phyloP scores from a whole-genome alignment of 2,888 invertebrate genomes.

The Mimas tiliae region DNA sequence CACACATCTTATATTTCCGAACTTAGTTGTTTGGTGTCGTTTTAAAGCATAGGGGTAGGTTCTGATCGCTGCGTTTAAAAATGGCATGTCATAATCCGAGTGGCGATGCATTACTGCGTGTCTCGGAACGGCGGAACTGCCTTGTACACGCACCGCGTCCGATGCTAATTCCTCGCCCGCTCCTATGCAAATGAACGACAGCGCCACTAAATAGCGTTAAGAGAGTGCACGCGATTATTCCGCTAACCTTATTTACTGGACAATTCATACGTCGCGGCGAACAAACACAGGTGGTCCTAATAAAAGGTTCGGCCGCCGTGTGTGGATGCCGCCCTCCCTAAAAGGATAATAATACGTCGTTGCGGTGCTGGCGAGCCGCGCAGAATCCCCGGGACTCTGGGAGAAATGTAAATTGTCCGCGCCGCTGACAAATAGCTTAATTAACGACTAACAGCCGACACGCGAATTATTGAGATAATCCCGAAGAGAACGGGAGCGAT shows the following conservation, averaged over 20 bases:
- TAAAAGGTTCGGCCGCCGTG: slow-evolving; percentile 77
- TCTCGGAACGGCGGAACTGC: slow-evolving; percentile 57
- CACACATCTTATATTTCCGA: too few relatives aligned
- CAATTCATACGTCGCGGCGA: slow-evolving; percentile 81
- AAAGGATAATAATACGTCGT: slow-evolving; percentile 85
- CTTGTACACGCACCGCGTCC: slow-evolving; percentile 61
- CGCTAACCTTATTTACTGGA: slow-evolving; percentile 82
- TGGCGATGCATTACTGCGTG: slow-evolving; percentile 48
- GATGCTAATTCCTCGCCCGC: slow-evolving; percentile 74
- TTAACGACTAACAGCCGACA: slow-evolving; percentile 79
- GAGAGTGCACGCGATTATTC: slow-evolving; percentile 71
- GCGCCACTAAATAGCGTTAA: slow-evolving; percentile 76
- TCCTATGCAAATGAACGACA: slow-evolving; percentile 73
- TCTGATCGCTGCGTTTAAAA: neutral
- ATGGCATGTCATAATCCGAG: too few relatives aligned
- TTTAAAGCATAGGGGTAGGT: too few relatives aligned
- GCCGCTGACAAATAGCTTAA: slow-evolving; percentile 83
- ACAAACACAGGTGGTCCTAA: slow-evolving; percentile 82
- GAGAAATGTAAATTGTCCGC: slow-evolving; percentile 81
- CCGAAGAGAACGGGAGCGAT: slow-evolving; percentile 54
- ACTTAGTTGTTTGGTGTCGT: too few relatives aligned
- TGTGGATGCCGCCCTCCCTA: slow-evolving; percentile 81
- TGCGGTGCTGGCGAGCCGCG: slow-evolving; percentile 65
- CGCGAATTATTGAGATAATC: slow-evolving; percentile 72
- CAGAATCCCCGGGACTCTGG: slow-evolving; percentile 68